These are phyloP conservation scores for Elephantulus edwardii DNA, from an alignment of 2,113 vertebrate species.

Conservation along the genomic window DNA sequence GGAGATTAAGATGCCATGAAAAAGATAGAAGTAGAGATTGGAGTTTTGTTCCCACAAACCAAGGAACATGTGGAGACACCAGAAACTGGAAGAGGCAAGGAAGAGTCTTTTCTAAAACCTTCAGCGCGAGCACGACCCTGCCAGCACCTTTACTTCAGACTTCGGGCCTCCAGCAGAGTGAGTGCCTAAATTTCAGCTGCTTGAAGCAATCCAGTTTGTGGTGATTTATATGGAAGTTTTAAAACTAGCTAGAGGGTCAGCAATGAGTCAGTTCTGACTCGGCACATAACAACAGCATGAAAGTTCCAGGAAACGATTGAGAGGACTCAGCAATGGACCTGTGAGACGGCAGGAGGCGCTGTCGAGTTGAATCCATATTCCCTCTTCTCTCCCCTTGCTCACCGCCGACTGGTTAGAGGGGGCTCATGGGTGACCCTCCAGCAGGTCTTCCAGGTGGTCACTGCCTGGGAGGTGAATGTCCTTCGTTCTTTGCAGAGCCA, in stretches of 20 bases:
- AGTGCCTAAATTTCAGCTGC: accelerated
- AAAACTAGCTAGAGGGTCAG: no score
- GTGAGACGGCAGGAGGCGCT: accelerated
- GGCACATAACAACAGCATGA: no score
- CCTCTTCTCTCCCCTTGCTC: accelerated
- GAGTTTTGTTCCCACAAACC: accelerated
- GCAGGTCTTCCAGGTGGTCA: no score
- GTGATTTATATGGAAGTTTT: no score
- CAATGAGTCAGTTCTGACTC: no score
- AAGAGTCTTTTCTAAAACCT: accelerated
- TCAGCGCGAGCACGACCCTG: accelerated
- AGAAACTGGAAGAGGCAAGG: no score
- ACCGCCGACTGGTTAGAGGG: no score
- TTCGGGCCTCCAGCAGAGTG: background rate
- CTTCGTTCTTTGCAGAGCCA: no score
- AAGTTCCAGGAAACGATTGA: accelerated
- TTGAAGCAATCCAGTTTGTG: background rate
- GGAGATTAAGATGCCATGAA: no score
- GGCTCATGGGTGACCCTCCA: no score
- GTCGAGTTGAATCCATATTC: accelerated
- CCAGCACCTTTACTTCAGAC: no score
- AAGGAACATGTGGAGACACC: background rate
- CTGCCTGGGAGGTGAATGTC: no score
- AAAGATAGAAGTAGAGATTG: background rate
- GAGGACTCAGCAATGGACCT: accelerated